Conservation (phyloP, 2,888 invertebrate species). For the Monopis laevigella region DNA sequence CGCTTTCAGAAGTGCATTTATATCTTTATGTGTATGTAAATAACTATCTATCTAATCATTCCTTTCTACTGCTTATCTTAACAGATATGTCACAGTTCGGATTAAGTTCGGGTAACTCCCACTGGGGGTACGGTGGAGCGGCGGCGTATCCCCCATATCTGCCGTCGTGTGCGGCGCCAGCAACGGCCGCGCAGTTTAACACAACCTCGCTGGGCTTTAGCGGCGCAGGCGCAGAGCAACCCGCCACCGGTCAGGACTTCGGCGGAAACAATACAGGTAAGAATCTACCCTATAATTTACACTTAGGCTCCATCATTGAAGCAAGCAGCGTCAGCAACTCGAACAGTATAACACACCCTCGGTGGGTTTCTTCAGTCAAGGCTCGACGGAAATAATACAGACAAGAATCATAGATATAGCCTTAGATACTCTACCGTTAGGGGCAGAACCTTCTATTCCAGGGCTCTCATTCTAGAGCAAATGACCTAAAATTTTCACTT, state of each 20-base stretch:
- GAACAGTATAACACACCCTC: too few relatives aligned
- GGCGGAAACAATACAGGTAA: conserved; percentile 66
- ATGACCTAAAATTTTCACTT: too few relatives aligned
- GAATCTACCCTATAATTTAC: conserved; percentile 12
- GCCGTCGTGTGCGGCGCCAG: conserved; percentile 79
- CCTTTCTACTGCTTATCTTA: conserved; percentile 18
- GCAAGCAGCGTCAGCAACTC: too few relatives aligned
- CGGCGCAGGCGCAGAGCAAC: conserved; percentile 53
- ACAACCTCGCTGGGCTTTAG: conserved; percentile 61
- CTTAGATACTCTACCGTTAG: too few relatives aligned
- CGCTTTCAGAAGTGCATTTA: too few relatives aligned
- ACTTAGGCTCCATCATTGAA: too few relatives aligned
- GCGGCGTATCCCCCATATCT: conserved; percentile 89
- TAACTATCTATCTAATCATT: not conserved
- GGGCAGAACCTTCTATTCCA: too few relatives aligned
- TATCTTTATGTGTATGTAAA: not conserved
- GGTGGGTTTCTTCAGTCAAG: too few relatives aligned
- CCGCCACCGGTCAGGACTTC: conserved; percentile 62
- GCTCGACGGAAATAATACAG: too few relatives aligned
- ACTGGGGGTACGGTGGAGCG: conserved; percentile 89
- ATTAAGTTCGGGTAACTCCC: conserved; percentile 83
- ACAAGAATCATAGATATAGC: too few relatives aligned
- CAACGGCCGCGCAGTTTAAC: conserved; percentile 72
- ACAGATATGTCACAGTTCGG: conserved; percentile 89
- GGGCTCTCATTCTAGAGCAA: too few relatives aligned